A percentile compares a stretch with the other conserved stretches of the same genome.
Evolutionary conservation across 2,888 invertebrate genomes (phyloP).

Genomic region (Synanthedon tipuliformis): DNA sequence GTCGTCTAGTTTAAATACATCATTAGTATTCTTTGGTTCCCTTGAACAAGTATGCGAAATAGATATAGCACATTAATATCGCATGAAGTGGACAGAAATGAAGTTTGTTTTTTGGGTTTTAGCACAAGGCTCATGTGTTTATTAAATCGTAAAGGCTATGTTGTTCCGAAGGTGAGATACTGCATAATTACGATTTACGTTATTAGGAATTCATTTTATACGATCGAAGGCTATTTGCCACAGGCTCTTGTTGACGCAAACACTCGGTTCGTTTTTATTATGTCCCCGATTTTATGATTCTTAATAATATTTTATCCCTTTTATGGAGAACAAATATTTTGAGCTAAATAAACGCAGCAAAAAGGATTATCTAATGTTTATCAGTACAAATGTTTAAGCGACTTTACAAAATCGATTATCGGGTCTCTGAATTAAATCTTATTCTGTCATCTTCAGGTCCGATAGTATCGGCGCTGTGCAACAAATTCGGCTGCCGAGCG

Average conservation of each 20-base stretch:
- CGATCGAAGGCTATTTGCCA: too few species aligned
- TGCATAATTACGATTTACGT: too few species aligned
- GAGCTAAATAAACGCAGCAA: conserved; percentile 1
- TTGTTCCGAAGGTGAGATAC: background rate
- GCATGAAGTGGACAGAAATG: conserved; percentile 3
- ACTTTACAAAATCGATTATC: too few species aligned
- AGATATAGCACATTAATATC: background rate
- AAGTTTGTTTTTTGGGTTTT: conserved; percentile 32
- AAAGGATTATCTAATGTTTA: background rate
- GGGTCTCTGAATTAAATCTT: conserved; percentile 1
- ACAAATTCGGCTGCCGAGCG: conserved; percentile 93
- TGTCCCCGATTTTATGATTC: too few species aligned
- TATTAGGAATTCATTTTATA: too few species aligned
- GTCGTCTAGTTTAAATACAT: too few species aligned
- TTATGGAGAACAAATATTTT: too few species aligned
- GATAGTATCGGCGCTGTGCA: conserved; percentile 93
- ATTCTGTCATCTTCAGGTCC: conserved; percentile 74
- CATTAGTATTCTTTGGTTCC: background rate
- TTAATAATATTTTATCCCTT: too few species aligned
- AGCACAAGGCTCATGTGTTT: conserved; percentile 18
- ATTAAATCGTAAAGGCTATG: background rate
- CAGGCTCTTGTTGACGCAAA: too few species aligned
- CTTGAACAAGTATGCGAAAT: background rate
- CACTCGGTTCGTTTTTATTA: too few species aligned
- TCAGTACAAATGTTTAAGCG: background rate